Evolutionary conservation across 2,888 invertebrate species (phyloP), one percentile per base, ranked within the genome.

Genomic region (Drosophila koepferae): DNA sequence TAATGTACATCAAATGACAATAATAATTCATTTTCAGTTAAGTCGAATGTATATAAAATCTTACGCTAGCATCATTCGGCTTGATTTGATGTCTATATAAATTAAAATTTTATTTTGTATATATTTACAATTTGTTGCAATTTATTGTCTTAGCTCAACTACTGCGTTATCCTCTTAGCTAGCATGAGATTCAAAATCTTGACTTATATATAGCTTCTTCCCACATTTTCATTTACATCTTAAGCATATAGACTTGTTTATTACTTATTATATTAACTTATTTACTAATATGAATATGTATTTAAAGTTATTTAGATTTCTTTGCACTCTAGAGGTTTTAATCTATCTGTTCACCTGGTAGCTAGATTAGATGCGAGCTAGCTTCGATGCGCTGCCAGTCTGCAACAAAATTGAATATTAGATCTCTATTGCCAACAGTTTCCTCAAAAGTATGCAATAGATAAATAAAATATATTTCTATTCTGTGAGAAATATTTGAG

Each of bases 381-480:
- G 8, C 8, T 41, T 18, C 3, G 41, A 3, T 41, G 41, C 41
- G 6, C n/a, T 1, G 3, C 3, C n/a, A n/a, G 8, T 23, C 12
- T 46, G 12, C 6, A 20, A 20, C 44, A 5, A 23, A 14, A 23
- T 14, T 23, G 0, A 28, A 28, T n/a, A 48, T 48, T 48, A 49
- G n/a, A n/a, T n/a, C 12, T 49, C n/a, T 9, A 14, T 23, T 2
- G 16, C 28, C 9, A 49, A 18, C 7, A 36, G 2, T n/a, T n/a
- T 28, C 60, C 38, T 48, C 20, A 60, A 60, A 63, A 58, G 44
- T 44, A 38, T 56, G 58, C 58, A 46, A 70, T 44, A 9, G 12
- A 59, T 36, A 44, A 44, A 44, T 44, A 16, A 31, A 43, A 44
- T 31, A 12, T 23, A n/a, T 44, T 36, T 34, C 5, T 34, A 8